Conservation (phyloP, 2,888 invertebrate genomes). For the Sialis fuliginosa region DNA sequence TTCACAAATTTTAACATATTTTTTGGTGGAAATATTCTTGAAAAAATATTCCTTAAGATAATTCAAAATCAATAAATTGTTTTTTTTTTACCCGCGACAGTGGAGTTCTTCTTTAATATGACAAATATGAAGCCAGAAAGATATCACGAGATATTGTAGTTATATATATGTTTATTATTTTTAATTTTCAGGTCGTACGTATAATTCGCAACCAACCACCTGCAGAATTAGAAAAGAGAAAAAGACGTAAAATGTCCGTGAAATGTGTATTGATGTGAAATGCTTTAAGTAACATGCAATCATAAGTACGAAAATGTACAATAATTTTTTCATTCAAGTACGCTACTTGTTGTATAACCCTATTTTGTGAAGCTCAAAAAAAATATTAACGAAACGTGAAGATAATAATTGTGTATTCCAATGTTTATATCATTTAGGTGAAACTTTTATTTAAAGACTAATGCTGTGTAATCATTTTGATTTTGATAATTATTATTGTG, state of each 20-base stretch:
- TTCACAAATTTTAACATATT: too few species aligned
- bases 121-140: neutral
- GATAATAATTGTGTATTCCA: too few species aligned
- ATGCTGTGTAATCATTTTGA: too few species aligned
- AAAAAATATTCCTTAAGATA: too few species aligned
- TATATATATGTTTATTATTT: constrained; percentile 6
- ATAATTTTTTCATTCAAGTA: neutral
- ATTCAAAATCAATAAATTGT: too few species aligned
- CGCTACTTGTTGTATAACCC: too few species aligned
- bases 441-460: too few species aligned
- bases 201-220: constrained; percentile 62
- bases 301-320: neutral
- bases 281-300: neutral
- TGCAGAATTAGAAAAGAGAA: constrained; percentile 45
- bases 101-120: neutral
- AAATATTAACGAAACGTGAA: too few species aligned
- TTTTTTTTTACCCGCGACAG: neutral
- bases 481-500: too few species aligned
- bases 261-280: constrained; percentile 28
- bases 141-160: neutral
- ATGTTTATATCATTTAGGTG: too few species aligned
- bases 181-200: constrained; percentile 43
- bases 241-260: constrained; percentile 32
- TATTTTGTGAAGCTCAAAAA: too few species aligned
- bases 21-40: too few species aligned